Conservation (phyloP, 2,797 vertebrate species). For the Cyclopterus lumpus region DNA sequence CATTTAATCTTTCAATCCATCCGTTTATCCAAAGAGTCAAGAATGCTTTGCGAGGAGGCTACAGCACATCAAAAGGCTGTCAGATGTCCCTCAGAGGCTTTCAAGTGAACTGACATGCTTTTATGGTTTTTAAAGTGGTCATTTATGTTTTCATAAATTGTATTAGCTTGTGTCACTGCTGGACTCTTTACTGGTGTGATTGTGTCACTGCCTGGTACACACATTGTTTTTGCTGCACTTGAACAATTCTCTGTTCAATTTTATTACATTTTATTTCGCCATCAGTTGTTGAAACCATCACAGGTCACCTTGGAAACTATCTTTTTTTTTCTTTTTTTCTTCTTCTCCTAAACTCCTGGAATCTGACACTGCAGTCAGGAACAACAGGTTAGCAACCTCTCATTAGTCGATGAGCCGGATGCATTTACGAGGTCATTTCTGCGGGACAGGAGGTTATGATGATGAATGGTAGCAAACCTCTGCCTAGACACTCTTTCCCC, state of each 20-base stretch:
- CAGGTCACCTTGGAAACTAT: conserved; percentile 54
- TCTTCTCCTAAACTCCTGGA: conserved; percentile 37
- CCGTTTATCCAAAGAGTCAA: conserved; percentile 81
- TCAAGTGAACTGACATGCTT: conserved; percentile 73
- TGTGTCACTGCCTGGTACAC: neutral
- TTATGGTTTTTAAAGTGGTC: conserved; percentile 75
- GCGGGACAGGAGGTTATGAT: conserved; percentile 73
- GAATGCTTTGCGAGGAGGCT: conserved; percentile 78
- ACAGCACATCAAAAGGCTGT: conserved; percentile 85
- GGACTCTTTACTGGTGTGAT: conserved; percentile 19
- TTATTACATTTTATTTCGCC: neutral
- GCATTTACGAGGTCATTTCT: conserved; percentile 78
- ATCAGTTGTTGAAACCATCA: conserved; percentile 35
- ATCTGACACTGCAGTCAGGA: conserved; percentile 66
- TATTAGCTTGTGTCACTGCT: conserved; percentile 53
- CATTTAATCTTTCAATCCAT: conserved; percentile 88
- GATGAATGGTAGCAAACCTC: conserved; percentile 80
- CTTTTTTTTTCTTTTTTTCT: conserved; percentile 4
- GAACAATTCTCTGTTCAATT: conserved; percentile 18
- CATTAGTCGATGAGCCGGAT: conserved; percentile 72
- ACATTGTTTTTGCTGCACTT: conserved; percentile 35
- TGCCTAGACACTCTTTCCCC: conserved; percentile 67
- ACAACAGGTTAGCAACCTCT: conserved; percentile 81
- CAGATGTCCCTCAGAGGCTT: conserved; percentile 86
- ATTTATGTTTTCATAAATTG: conserved; percentile 68